Conservation (phyloP, 2,113 vertebrate genomes). For the Dicerorhinus sumatrensis region DNA sequence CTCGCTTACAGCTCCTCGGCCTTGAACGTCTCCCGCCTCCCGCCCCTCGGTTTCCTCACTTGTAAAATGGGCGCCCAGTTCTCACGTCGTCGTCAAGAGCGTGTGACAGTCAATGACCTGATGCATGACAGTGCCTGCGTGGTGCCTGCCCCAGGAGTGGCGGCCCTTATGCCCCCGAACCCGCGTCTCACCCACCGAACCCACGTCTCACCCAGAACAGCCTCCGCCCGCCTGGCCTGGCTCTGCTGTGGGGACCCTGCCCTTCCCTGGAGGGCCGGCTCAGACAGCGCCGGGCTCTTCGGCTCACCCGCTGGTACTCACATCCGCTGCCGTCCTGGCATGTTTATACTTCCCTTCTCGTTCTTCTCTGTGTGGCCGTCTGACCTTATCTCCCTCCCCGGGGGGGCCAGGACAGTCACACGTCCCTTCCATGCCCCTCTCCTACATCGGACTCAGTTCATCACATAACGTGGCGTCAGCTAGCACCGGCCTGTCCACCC, state of each 20-base stretch:
- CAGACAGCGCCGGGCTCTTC: neutral
- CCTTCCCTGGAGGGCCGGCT: neutral
- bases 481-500: neutral
- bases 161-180: neutral
- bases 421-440: neutral
- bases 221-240: neutral
- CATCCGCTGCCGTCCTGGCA: rapidly evolving
- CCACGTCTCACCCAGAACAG: neutral
- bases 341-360: neutral
- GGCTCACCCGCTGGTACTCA: neutral
- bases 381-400: neutral
- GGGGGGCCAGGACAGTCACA: neutral
- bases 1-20: neutral
- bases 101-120: neutral
- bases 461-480: neutral
- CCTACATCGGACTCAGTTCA: neutral
- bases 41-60: neutral
- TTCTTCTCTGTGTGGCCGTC: neutral
- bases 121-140: rapidly evolving
- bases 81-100: neutral
- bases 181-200: neutral
- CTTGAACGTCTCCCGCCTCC: neutral
- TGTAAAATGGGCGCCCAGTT: neutral
- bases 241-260: neutral
- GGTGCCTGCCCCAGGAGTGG: neutral